Base-by-base conservation (phyloP, 2,888 invertebrate genomes). In the Caenorhabditis uteleia region DNA sequence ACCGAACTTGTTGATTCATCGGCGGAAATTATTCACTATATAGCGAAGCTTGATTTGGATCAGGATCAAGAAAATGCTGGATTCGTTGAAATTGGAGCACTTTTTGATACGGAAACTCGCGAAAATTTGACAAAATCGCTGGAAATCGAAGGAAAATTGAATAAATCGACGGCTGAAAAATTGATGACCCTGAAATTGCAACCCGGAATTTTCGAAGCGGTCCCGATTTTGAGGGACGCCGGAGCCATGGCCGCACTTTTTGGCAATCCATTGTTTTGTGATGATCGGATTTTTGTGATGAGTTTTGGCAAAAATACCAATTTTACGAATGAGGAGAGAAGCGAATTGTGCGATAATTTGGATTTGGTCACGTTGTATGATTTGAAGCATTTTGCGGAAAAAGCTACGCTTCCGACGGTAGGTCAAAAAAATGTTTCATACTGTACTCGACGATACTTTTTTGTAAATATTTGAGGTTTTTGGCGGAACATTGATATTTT, bases 11-110 rank as follows among this genome's bases (percentile, higher is more conserved):
- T 70, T 12, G 42, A 67, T 27, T 51, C 55, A 18, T 23, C 66
- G 20, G 71, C 69, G 10, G 56, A 70, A 21, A 25, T 68, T 10
- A 61, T 77, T 8, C 70, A 73, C 33, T 42, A 61, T 23, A 40
- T 76, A 1, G 71, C 74, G 18, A 50, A 42, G 16, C 18, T 36
- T 7, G 20, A 36, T 20, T n/a, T 36, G n/a, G n/a, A n/a, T n/a
- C n/a, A n/a, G n/a, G n/a, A n/a, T n/a, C n/a, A n/a, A n/a, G 36
- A 36, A 3, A 18, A 18, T 6, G 18, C 36, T 36, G 36, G 36
- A 18, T 20, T 36, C 3, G 20, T 36, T 4, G 7, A 18, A 4
- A 36, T 36, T 4, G 20, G 20, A 5, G 36, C 16, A 14, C 18
- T 36, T 6, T 20, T 36, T 10, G 36, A 20, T 6, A 55, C 36